Evolutionary conservation across 2,888 invertebrate species (phyloP).

Genomic region (Drosophila mulleri): DNA sequence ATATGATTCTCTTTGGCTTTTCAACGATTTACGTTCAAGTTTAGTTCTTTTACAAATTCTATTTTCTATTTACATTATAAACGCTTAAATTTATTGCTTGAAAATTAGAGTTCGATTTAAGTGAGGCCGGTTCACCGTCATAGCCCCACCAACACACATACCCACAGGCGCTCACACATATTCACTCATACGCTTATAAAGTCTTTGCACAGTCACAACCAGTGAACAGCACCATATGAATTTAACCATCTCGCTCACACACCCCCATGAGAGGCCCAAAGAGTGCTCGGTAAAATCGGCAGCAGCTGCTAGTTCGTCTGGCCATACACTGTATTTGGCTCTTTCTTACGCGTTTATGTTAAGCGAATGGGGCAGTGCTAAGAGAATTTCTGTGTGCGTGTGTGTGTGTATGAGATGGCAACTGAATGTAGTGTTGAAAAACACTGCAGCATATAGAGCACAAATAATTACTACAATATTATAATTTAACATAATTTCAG

Average conservation of each 20-base stretch:
- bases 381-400: constrained; percentile 40
- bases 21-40: constrained; percentile 2
- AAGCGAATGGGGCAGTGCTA: constrained; percentile 72
- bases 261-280: constrained; percentile 47
- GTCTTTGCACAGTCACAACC: constrained; percentile 39
- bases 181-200: constrained; percentile 10
- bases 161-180: constrained; percentile 22
- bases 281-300: constrained; percentile 41
- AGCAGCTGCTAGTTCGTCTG: constrained; percentile 54
- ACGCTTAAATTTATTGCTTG: constrained; percentile 13
- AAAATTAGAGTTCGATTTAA: constrained; percentile 49
- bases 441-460: constrained; percentile 39
- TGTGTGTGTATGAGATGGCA: constrained; percentile 48
- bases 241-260: constrained; percentile 58
- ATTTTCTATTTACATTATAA: constrained; percentile 28
- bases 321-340: constrained; percentile 53
- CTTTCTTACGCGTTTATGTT: constrained; percentile 48
- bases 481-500: constrained; percentile 67
- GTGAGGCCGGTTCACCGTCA: constrained; percentile 67
- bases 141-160: constrained; percentile 59
- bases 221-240: constrained; percentile 30
- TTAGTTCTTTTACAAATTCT: constrained; percentile 1
- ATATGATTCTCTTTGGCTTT: neutral
- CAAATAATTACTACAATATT: constrained; percentile 71
- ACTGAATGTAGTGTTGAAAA: constrained; percentile 64